These are phyloP conservation scores for Drosophila flavopinicola DNA, from an alignment of 2,888 invertebrate genomes.

Conservation along the genomic window DNA sequence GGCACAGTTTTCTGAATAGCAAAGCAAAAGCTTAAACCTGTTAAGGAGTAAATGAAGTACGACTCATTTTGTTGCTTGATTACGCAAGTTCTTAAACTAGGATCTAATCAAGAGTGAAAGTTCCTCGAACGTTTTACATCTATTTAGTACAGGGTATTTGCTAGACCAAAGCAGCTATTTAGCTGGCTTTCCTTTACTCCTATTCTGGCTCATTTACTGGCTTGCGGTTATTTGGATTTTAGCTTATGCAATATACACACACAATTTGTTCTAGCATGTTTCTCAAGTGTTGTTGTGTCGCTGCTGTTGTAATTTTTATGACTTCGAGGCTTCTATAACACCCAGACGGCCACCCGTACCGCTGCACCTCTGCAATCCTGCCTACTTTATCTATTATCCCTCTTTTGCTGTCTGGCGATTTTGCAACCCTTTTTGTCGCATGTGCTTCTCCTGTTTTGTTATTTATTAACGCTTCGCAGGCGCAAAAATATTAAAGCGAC, in stretches of 20 bases:
- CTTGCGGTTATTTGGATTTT: constrained; percentile 60
- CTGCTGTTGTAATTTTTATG: constrained; percentile 51
- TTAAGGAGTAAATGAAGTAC: too few species aligned
- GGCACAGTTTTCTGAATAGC: too few species aligned
- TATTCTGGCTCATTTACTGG: constrained; percentile 1
- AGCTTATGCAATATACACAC: constrained; percentile 36
- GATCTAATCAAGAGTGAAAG: too few species aligned
- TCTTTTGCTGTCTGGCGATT: constrained; percentile 19
- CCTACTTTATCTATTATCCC: background rate
- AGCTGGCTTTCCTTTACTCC: background rate
- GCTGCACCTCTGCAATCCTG: background rate
- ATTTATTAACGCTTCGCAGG: constrained; percentile 42
- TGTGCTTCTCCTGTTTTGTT: constrained; percentile 13
- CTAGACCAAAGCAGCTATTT: background rate
- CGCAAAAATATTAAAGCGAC: constrained; percentile 29
- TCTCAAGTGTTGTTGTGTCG: constrained; percentile 34
- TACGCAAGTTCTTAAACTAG: too few species aligned
- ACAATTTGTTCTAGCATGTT: background rate
- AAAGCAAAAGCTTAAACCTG: too few species aligned
- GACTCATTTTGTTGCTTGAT: too few species aligned
- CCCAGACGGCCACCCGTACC: background rate
- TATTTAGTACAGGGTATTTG: too few species aligned
- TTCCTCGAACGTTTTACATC: too few species aligned
- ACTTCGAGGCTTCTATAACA: constrained; percentile 39
- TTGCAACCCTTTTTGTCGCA: constrained; percentile 44